Evolutionary conservation across 2,888 invertebrate genomes (phyloP).

Genomic region (Tineola bisselliella): DNA sequence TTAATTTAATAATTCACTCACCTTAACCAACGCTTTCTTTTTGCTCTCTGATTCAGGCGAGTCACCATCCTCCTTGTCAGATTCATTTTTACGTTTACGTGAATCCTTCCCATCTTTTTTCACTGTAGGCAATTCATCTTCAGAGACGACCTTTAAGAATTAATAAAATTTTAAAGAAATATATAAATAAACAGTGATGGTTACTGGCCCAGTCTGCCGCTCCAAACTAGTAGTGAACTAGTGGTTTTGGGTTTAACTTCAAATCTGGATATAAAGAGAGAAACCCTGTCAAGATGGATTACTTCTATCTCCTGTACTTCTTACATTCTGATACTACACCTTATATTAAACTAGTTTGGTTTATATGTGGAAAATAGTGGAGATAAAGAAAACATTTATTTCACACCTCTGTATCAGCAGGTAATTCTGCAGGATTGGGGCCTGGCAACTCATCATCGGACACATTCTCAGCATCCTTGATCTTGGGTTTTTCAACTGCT

Average conservation of each 20-base stretch:
- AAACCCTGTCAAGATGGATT: no score
- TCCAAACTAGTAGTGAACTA: no score
- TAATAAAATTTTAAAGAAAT: neutral
- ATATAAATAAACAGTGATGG: neutral
- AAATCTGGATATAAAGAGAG: no score
- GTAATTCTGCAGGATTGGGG: conserved; percentile 75
- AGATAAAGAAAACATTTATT: neutral
- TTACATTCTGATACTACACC: no score
- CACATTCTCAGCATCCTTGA: conserved; percentile 85
- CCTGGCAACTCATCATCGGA: conserved; percentile 81
- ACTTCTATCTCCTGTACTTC: no score
- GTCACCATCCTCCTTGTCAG: conserved; percentile 80
- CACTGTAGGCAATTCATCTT: conserved; percentile 80
- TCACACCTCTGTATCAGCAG: conserved; percentile 75
- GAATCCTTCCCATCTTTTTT: conserved; percentile 65
- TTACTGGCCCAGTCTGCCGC: neutral
- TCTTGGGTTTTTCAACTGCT: conserved; percentile 75
- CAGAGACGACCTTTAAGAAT: conserved; percentile 73
- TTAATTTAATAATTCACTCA: no score
- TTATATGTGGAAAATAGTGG: no score
- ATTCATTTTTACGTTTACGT: conserved; percentile 63
- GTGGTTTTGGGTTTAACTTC: no score
- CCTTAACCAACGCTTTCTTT: conserved; percentile 63
- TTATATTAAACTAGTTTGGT: no score
- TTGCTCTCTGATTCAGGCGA: conserved; percentile 73